These are phyloP conservation scores for Stenotaenia linearis DNA, from an alignment of 2,888 invertebrate genomes.

Conservation along the genomic window DNA sequence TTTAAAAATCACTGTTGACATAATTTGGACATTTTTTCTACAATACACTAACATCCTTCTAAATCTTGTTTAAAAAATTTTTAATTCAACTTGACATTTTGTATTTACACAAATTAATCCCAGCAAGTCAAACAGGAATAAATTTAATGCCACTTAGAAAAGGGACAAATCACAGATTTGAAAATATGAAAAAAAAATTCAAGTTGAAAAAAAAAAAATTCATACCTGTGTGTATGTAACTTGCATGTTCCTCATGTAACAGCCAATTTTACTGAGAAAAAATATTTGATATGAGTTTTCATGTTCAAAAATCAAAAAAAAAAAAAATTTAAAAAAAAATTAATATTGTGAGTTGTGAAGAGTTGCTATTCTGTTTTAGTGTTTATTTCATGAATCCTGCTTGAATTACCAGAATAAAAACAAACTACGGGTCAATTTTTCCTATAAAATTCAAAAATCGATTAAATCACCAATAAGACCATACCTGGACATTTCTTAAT, in stretches of 20 bases:
- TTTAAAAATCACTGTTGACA: background rate
- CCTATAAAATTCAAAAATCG: background rate
- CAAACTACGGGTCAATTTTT: background rate
- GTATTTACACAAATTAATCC: background rate
- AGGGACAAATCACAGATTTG: background rate
- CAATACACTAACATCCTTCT: background rate
- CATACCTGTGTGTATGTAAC: background rate
- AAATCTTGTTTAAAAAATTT: no score
- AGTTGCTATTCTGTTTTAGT: background rate
- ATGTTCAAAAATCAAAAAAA: background rate
- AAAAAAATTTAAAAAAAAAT: background rate
- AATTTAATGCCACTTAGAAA: background rate
- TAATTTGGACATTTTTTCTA: background rate
- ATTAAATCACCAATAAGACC: constrained; percentile 26
- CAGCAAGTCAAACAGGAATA: constrained; percentile 9
- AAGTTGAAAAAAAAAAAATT: background rate
- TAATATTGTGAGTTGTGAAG: background rate
- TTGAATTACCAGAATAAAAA: constrained; percentile 8
- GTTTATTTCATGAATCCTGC: background rate
- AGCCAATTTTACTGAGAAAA: constrained; percentile 9
- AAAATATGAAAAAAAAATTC: background rate
- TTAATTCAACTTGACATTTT: no score
- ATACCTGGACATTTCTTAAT: constrained; percentile 29
- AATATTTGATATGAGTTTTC: background rate
- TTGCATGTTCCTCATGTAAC: background rate